Conservation (phyloP, 2,888 invertebrate species). For the Julus scanicus region DNA sequence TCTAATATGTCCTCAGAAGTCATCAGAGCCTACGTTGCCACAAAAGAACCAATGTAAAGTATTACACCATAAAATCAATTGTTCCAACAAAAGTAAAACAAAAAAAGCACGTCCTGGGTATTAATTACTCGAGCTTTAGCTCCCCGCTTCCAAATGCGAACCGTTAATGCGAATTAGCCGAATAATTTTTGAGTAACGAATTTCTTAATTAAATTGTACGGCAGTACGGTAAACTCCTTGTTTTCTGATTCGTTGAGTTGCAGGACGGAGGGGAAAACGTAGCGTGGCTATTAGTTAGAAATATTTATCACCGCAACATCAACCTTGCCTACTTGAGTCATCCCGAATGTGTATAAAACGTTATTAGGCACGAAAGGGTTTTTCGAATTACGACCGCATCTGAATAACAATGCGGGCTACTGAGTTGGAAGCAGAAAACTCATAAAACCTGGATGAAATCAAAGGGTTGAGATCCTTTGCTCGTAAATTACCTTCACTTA, state of each 20-base stretch:
- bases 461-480: neutral
- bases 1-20: conserved; percentile 78
- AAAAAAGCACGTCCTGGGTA: neutral
- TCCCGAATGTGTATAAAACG: conserved; percentile 31
- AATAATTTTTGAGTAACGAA: neutral
- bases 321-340: conserved; percentile 39
- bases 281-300: neutral
- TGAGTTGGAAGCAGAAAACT: conserved; percentile 4
- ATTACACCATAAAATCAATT: neutral
- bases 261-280: neutral
- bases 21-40: conserved; percentile 84
- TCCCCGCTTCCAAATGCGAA: neutral
- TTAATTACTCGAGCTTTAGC: neutral
- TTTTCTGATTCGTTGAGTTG: neutral
- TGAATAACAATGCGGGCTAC: conserved; percentile 20
- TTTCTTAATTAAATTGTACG: conserved; percentile 13
- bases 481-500: conserved; percentile 39
- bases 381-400: conserved; percentile 16
- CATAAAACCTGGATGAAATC: neutral
- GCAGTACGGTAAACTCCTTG: neutral
- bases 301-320: conserved; percentile 29
- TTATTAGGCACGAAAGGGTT: neutral
- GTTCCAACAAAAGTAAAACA: neutral
- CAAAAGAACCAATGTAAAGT: conserved; percentile 86
- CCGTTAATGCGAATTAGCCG: neutral